Conservation (phyloP, 2,888 invertebrate genomes). For the Drosophila eohydei region DNA sequence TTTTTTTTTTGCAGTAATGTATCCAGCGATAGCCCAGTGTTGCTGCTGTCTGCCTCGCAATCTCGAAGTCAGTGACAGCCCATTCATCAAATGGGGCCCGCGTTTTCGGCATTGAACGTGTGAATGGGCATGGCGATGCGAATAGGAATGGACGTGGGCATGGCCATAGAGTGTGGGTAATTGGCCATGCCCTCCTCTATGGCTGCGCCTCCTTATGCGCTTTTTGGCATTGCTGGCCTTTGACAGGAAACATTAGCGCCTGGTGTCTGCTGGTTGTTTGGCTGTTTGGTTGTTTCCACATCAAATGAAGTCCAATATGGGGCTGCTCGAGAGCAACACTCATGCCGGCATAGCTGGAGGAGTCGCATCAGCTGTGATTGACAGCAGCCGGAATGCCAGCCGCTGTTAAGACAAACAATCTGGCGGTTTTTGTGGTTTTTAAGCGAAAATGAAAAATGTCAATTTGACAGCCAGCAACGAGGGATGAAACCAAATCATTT, state of each 20-base stretch:
- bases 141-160: not conserved
- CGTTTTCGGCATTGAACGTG: constrained; percentile 54
- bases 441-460: constrained; percentile 75
- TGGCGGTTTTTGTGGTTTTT: constrained; percentile 69
- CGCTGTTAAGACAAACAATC: constrained; percentile 77
- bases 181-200: constrained; percentile 53
- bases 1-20: not conserved
- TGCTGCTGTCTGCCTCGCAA: not conserved
- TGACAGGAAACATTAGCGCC: constrained; percentile 73
- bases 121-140: constrained; percentile 46
- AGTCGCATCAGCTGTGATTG: constrained; percentile 59
- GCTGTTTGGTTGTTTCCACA: constrained; percentile 32
- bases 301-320: constrained; percentile 64
- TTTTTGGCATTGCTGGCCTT: constrained; percentile 33
- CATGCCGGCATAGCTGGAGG: not conserved
- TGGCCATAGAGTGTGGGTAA: constrained; percentile 50
- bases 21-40: not conserved
- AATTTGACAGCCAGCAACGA: constrained; percentile 67
- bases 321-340: constrained; percentile 15
- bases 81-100: constrained; percentile 69
- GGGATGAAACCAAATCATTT: constrained; percentile 41
- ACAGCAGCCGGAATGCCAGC: constrained; percentile 59
- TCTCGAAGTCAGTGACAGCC: constrained; percentile 50
- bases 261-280: constrained; percentile 36
- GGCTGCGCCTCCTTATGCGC: constrained; percentile 5